These are phyloP conservation scores for Okamejei kenojei DNA, from an alignment of 2,797 vertebrate species.

Conservation along the genomic window DNA sequence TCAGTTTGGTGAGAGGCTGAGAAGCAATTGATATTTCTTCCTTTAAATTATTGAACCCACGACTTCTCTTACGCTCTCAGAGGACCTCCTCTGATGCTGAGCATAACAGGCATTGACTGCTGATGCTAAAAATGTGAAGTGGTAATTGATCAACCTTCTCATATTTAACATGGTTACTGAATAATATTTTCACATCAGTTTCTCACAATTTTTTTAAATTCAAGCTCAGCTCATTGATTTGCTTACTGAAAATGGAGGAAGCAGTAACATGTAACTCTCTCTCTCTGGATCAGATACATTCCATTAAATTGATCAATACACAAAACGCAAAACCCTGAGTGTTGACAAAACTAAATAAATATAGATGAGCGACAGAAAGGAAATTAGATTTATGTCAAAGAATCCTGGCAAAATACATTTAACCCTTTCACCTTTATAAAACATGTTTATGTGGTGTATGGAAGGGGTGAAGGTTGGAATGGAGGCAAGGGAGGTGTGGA, in stretches of 20 bases:
- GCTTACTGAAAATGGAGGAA: constrained; percentile 77
- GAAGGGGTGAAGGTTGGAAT: constrained; percentile 46
- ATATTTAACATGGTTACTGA: constrained; percentile 56
- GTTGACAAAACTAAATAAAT: constrained; percentile 93
- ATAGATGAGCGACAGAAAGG: constrained; percentile 75
- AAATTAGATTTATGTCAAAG: constrained; percentile 89
- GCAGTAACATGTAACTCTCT: constrained; percentile 76
- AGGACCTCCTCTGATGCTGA: constrained; percentile 44
- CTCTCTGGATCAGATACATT: constrained; percentile 88
- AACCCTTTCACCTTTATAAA: constrained; percentile 79
- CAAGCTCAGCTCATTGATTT: constrained; percentile 82
- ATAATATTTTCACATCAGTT: constrained; percentile 71
- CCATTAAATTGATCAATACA: constrained; percentile 92
- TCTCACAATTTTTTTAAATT: constrained; percentile 64
- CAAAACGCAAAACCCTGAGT: constrained; percentile 60
- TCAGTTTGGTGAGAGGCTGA: constrained; percentile 73
- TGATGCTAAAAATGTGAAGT: constrained; percentile 50
- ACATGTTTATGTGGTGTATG: constrained; percentile 69
- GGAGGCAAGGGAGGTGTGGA: constrained; percentile 46
- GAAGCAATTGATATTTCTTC: constrained; percentile 73
- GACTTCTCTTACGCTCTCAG: constrained; percentile 62
- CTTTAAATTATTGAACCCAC: constrained; percentile 76
- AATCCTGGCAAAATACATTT: constrained; percentile 81
- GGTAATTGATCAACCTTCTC: constrained; percentile 63
- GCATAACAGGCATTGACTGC: constrained; percentile 49